These are phyloP conservation scores for Gymnoscelis rufifasciata DNA, from an alignment of 2,888 invertebrate genomes.

Conservation along the genomic window DNA sequence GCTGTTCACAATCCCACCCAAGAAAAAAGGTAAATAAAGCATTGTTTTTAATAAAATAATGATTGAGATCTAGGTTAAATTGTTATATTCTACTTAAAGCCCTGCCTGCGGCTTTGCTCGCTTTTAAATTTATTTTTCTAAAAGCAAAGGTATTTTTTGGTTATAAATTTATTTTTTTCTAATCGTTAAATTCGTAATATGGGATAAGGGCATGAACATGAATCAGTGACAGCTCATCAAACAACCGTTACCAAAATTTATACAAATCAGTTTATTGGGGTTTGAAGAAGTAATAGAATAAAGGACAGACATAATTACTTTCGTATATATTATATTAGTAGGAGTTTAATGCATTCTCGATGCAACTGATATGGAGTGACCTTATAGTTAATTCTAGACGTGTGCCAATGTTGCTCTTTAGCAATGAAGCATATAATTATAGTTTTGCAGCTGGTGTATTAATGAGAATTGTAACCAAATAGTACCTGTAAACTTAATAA, in stretches of 20 bases:
- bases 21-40: background rate
- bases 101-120: too few species aligned
- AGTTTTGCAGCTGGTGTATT: constrained; percentile 23
- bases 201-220: too few species aligned
- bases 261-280: too few species aligned
- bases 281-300: too few species aligned
- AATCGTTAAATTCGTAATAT: too few species aligned
- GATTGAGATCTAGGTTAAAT: background rate
- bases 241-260: too few species aligned
- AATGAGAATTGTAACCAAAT: constrained; percentile 5
- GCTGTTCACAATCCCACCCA: background rate
- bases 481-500: background rate
- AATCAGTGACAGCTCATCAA: too few species aligned
- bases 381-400: constrained; percentile 29
- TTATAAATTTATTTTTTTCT: too few species aligned
- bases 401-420: constrained; percentile 25
- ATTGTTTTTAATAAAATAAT: constrained; percentile 2
- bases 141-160: too few species aligned
- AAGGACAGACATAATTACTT: too few species aligned
- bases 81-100: constrained; percentile 6
- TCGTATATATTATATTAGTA: too few species aligned
- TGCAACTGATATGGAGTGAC: constrained; percentile 25
- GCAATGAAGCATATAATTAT: constrained; percentile 21
- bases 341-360: constrained; percentile 9
- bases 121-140: too few species aligned